Evolutionary conservation across 2,888 invertebrate species (phyloP), one percentile per base, ranked within the genome.

Genomic region (Trissolcus brochymenae): DNA sequence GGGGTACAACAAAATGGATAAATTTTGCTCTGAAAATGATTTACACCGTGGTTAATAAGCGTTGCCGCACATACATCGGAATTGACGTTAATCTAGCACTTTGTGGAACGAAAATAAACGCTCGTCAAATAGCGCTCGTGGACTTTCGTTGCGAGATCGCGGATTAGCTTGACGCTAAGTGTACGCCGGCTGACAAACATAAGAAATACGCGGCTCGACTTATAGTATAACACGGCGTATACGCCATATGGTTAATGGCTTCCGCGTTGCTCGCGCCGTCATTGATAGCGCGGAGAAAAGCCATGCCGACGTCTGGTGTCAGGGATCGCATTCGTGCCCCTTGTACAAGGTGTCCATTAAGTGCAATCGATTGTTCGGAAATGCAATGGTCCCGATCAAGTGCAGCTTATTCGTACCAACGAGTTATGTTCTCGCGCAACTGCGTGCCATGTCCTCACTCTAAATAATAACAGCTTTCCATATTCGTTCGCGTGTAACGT

Each of bases 181-280:
- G 68, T 73, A 29, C 68, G 51, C 35, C 62, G 71, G 61, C 73
- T 77, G 77, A 78, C 73, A 70, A 78, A 74, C 70, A 66, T 68
- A 78, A 68, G 75, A 62, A 79, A 73, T 76, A 19, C 76, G 80
- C 71, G 64, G 75, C 64, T 62, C 68, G 74, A 71, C 76, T 41
- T 59, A 64, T 76, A 66, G 41, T 56, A 40, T 56, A 49, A 64
- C 64, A 77, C 74, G 79, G 77, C 80, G 83, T 82, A 76, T 82
- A 86, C 83, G 86, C 86, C 87, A 87, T 86, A 86, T 86, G 86
- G 86, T 84, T 87, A 87, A 87, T 87, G 84, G 87, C 85, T 87
- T 87, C 87, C 87, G 87, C 87, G 85, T 87, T 86, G 85, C 83
- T 81, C 80, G 84, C 80, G 84, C 82, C 85, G 84, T 86, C 86